phyloP scores from a whole-genome alignment of 2,113 vertebrate species.

The Syngnathus typhle region DNA sequence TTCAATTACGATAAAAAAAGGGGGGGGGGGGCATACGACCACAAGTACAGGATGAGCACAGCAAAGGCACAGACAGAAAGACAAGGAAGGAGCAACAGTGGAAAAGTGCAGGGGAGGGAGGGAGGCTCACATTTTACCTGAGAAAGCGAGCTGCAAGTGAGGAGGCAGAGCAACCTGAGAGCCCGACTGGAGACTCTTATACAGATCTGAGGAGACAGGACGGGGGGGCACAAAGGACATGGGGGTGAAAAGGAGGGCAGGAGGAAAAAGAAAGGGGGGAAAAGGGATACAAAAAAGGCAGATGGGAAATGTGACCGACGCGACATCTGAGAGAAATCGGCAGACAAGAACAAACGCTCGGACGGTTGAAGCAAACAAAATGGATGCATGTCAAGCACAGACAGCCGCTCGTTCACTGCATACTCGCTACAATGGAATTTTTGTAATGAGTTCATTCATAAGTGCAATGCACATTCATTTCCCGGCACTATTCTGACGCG shows the following conservation, averaged over 20 bases:
- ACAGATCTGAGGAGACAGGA: constrained; percentile 84
- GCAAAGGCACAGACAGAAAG: constrained; percentile 22
- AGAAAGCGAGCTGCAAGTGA: constrained; percentile 93
- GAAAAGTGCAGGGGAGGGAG: constrained; percentile 22
- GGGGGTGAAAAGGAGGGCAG: background rate
- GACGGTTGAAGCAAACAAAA: constrained; percentile 46
- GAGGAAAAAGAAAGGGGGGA: background rate
- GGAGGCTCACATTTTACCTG: constrained; percentile 78
- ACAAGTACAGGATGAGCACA: constrained; percentile 39
- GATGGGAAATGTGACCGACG: background rate
- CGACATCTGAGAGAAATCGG: background rate
- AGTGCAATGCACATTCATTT: too few species aligned
- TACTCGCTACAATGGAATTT: background rate
- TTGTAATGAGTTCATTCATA: background rate
- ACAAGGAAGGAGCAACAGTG: constrained; percentile 15
- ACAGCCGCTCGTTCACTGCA: constrained; percentile 14
- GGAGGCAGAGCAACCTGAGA: constrained; percentile 88
- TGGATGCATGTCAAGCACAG: constrained; percentile 47
- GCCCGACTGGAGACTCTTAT: constrained; percentile 98
- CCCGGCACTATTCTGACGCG: too few species aligned
- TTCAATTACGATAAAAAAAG: constrained; percentile 1
- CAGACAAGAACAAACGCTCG: background rate
- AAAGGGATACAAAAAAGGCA: background rate
- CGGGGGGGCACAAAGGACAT: constrained; percentile 19
- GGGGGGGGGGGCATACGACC: constrained; percentile 22